Evolutionary conservation across 30 jellyfish, hydroid and myxozoan species (phyloP), one percentile per base, ranked within the genome.

Genomic region (Aurelia sp.): DNA sequence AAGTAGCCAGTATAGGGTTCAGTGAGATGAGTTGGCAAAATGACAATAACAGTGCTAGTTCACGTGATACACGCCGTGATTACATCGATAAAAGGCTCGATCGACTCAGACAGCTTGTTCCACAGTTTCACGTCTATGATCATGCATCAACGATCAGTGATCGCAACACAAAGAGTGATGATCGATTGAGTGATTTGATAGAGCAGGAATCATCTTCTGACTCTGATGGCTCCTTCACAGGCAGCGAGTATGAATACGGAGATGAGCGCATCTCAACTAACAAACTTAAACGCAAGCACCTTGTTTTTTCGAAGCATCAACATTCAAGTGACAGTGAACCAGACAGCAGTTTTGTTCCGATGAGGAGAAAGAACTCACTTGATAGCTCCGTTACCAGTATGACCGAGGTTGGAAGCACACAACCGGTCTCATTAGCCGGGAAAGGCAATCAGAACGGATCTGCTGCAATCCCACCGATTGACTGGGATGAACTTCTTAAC

Each of bases 21-120:
- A 91, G 98, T 66, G 98, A 91, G 77, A 91, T 91, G 98, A 91
- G 98, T 76, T 91, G 93, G 91, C 96, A 86, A 61, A 75, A 91
- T 80, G 98, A 91, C 70, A 86, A 86, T 41, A 67, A 86, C 17
- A 86, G 85, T 41, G 47, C 75, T 0, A 57, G 79, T 27, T 62
- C 82, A 51, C 88, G 91, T 31, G 96, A 86, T 35, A 38, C 62
- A 10, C 83, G 96, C 48, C 85, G 90, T 12, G 90, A 86, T 51
- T 53, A 40, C 80, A 38, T 72, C 48, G 88, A 80, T 61, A 75
- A 67, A 47, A 59, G 88, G 51, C 78, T 71, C 16, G 88, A 74
- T 33, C 87, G 93, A 8, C 64, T 67, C 19, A 38, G 78, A 67
- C 88, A 81, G 24, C 67, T 71, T 52, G 76, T 79, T 60, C 90